Evolutionary conservation across 2,113 vertebrate genomes (phyloP), one percentile per base, ranked within the genome.

Genomic region (Onychostruthus taczanowskii): DNA sequence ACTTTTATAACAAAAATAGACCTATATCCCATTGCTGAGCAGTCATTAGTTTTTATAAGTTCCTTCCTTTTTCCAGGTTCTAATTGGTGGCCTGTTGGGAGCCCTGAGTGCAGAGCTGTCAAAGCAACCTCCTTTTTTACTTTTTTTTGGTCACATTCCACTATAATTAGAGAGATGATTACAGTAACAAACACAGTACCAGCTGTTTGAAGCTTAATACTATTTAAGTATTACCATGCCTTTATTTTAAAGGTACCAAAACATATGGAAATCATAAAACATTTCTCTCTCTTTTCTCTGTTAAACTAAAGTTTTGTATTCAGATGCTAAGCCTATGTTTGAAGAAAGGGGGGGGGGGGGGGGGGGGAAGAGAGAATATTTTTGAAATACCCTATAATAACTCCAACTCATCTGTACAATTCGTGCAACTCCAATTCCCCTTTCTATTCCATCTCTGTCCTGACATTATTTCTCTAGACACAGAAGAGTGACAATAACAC

Each of bases 81-180:
- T 96, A 94, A 97, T 96, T 93, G 96, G 81, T 89, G 93, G 84
- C 77, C 96, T 96, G 20, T 96, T 95, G 90, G 82, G 81, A 97
- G 66, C 94, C 58, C 63, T 90, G 91, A 96, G 90, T 53, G 46
- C 77, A 97, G 97, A 98, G 93, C 96, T 98, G 97, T 98, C 97
- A 98, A 98, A 98, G 97, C 95, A 98, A 90, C 69, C 78, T 92
- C 10, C 59, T 73, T 86, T 89, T 81, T 50, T 7, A 14, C 23
- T 24, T 75, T 77, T 50, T 64, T 69, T 69, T 61, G 92, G 55
- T 93, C 96, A 97, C 97, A 98, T 98, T 98, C 98, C 97, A 94
- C 90, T 95, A 95, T 98, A 99, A 98, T 98, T 98, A 98, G 97
- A 96, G 95, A 89, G 91, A 96, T 98, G 97, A 98, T 98, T 98